Base-by-base conservation (phyloP, 2,888 invertebrate species). In the Catocala nupta region DNA sequence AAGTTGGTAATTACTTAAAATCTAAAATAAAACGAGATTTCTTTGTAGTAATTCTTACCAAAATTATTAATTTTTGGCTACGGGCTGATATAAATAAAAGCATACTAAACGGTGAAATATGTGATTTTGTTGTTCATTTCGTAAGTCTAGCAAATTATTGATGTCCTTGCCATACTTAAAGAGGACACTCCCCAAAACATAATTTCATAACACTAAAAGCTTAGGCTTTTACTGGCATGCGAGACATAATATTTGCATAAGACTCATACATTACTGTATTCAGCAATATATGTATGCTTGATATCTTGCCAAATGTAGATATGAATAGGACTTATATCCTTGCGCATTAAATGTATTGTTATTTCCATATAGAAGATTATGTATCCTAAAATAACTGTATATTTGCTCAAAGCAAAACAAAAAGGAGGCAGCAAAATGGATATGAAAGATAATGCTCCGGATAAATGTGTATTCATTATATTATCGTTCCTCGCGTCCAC, bases 341-440 rank as follows among this genome's bases (percentile, higher is more conserved):
- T 52, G 53, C 50, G 56, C 60, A 64, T 66, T 76, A 65, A 61
- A 67, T 70, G 65, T 76, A 75, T 73, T 74, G 58, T 65, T 69
- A 74, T 75, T 77, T 77, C 65, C 77, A 71, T 77, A 75, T 65
- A 65, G 55, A 77, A 63, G 69, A 65, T 71, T 71, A 57, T 65
- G 55, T 77, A 52, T 61, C 62, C 60, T 61, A 9, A 60, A 53
- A 59, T 63, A 64, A 60, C 57, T 54, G 36, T 54, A 48, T 49
- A 48, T 49, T 43, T 60, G 59, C 55, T 42, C 68, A 47, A 10
- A 62, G 43, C 56, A 52, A 64, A 66, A 74, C 63, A 71, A 71
- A 66, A 71, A 47, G 50, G 10, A 68, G 62, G 53, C 60, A 54
- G 54, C 47, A 42, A 67, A 68, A 66, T 63, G 63, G 51, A 59